Evolutionary conservation across 2,888 invertebrate genomes (phyloP), one percentile per base, ranked within the genome.

Genomic region (Pyrocoelia pectoralis): DNA sequence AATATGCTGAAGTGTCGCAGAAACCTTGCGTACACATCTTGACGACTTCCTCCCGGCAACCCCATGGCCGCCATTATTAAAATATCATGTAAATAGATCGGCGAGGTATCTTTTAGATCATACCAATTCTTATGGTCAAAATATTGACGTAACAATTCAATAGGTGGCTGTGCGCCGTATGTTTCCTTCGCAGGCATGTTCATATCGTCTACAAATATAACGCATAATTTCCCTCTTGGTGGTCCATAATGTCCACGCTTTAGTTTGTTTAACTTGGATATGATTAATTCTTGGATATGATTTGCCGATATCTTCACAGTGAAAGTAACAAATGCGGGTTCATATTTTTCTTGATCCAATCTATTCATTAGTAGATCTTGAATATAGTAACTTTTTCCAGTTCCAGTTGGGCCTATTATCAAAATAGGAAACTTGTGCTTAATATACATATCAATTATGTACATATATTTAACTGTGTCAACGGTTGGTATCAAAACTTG

Each of bases 101-200:
- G 91, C 0, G 89, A 86, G 0, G 93, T 94, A 56, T 93, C 92
- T 79, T 89, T 93, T 41, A 93, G 81, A 79, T 97, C 95, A 79
- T 94, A 95, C 90, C 96, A 95, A 78, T 93, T 88, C 50, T 88
- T 88, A 77, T 95, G 91, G 77, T 95, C 94, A 71, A 94, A 90
- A 79, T 85, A 92, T 77, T 94, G 90, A 56, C 95, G 83, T 2
- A 95, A 81, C 28, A 95, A 81, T 82, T 95, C 95, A 70, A 94
- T 89, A 1, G 94, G 91, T 1, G 94, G 94, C 78, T 94, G 94
- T 0, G 94, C 92, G 1, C 94, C 94, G 73, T 93, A 94, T 2
- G 84, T 81, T 81, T 94, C 94, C 77, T 92, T 92, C 14, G 85
- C 86, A 0, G 95, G 94, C 92, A 94, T 92, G 77, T 94, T 94